Evolutionary conservation across 2,888 invertebrate genomes (phyloP).

Genomic region (Pristionchus exspectatus): DNA sequence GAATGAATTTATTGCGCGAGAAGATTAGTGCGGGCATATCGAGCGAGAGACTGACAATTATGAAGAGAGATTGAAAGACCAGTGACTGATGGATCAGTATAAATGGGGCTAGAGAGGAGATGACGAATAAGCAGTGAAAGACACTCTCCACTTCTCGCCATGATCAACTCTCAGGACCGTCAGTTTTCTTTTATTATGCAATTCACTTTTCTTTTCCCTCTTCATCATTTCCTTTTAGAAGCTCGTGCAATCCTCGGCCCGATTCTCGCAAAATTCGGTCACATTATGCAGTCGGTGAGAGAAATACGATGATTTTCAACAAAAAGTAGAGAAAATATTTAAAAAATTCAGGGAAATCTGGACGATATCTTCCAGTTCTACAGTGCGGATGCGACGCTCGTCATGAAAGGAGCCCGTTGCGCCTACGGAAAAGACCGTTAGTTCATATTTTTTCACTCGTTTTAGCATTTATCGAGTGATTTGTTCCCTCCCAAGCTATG

Average conservation of each 20-base stretch:
- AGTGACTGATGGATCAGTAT: not conserved
- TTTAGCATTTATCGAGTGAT: not conserved
- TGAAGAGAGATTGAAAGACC: not conserved
- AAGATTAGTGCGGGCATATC: not conserved
- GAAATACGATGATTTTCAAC: not conserved
- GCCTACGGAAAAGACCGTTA: slow-evolving; percentile 10
- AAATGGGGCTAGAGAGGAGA: not conserved
- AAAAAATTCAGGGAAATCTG: not conserved
- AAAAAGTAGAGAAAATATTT: too few species aligned
- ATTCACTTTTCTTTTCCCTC: too few species aligned
- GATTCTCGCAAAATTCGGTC: not conserved
- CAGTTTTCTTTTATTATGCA: not conserved
- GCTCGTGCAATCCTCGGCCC: slow-evolving; percentile 9
- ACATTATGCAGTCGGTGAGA: not conserved
- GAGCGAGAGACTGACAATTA: not conserved
- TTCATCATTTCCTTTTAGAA: not conserved
- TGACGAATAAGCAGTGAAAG: not conserved
- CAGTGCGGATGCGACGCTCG: slow-evolving; percentile 1
- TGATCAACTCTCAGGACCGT: slow-evolving; percentile 32
- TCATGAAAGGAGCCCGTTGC: not conserved
- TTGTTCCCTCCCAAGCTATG: not conserved
- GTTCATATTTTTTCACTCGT: not conserved
- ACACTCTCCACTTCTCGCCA: not conserved
- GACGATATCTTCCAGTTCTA: slow-evolving; percentile 10
- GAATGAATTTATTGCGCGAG: not conserved